These are phyloP conservation scores for Lagorchestes hirsutus DNA, from an alignment of 2,797 vertebrate genomes.

Conservation along the genomic window DNA sequence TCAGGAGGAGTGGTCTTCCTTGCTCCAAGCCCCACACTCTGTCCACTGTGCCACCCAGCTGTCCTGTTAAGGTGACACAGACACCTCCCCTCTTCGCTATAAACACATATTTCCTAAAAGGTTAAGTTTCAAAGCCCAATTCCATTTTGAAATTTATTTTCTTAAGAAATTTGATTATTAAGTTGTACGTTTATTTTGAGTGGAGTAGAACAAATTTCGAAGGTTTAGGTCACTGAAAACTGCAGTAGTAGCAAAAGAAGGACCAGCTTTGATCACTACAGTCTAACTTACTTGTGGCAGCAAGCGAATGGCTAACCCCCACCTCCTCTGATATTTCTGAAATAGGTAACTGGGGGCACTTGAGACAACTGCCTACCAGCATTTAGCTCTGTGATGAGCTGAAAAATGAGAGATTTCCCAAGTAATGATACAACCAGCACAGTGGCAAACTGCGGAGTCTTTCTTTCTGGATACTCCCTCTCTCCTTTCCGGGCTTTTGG, in stretches of 20 bases:
- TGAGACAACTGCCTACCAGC: not conserved
- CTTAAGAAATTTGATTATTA: not conserved
- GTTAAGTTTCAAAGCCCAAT: not conserved
- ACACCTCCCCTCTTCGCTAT: not conserved
- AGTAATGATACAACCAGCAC: not conserved
- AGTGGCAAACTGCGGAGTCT: not conserved
- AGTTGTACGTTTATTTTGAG: not conserved
- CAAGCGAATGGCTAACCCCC: not conserved
- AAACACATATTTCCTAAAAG: not conserved
- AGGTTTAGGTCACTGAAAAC: not conserved
- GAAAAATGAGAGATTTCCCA: not conserved
- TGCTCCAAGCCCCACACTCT: no score
- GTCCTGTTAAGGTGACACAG: not conserved
- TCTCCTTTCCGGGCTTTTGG: not conserved
- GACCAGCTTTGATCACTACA: not conserved
- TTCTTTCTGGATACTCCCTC: no score
- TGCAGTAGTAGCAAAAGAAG: not conserved
- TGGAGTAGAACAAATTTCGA: not conserved
- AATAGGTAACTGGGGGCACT: not conserved
- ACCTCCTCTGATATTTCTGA: not conserved
- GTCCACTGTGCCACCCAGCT: not conserved
- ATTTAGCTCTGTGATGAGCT: not conserved
- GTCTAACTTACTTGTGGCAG: not conserved
- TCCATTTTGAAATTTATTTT: not conserved
- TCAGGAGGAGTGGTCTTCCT: not conserved